phyloP scores from a whole-genome alignment of 2,888 invertebrate species.

The Idaea aversata region DNA sequence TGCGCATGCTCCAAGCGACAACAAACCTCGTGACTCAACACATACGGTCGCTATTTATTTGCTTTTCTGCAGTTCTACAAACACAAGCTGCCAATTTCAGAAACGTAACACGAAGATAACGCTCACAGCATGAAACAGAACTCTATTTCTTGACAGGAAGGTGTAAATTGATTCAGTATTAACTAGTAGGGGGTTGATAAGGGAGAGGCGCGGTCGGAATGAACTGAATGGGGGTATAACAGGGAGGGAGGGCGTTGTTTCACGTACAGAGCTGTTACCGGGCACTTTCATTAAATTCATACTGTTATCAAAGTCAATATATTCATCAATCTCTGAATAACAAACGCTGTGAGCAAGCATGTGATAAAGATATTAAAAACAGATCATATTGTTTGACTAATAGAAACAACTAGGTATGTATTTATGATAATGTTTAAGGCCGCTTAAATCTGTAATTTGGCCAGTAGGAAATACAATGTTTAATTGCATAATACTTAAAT shows the following conservation, averaged over 20 bases:
- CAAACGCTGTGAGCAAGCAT: not conserved
- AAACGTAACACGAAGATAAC: slow-evolving; percentile 42
- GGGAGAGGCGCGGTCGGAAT: slow-evolving; percentile 63
- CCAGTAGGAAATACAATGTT: not conserved
- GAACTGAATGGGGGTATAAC: slow-evolving; percentile 57
- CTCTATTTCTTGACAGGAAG: slow-evolving; percentile 35
- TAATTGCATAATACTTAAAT: not conserved
- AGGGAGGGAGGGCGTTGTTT: slow-evolving; percentile 64
- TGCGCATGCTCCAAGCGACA: slow-evolving; percentile 46
- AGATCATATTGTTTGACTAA: not conserved
- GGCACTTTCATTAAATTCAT: slow-evolving; percentile 59
- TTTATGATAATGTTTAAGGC: not conserved
- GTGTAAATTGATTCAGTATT: slow-evolving; percentile 34
- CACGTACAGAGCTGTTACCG: slow-evolving; percentile 53
- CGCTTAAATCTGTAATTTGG: not conserved
- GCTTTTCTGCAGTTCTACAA: slow-evolving; percentile 36
- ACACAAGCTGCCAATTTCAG: slow-evolving; percentile 40
- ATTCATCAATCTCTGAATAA: not conserved
- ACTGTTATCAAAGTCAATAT: slow-evolving; percentile 20
- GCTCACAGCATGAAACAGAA: slow-evolving; percentile 28
- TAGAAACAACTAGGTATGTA: not conserved
- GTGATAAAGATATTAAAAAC: not conserved
- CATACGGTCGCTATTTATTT: slow-evolving; percentile 46
- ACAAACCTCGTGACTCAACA: slow-evolving; percentile 30
- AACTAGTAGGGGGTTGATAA: slow-evolving; percentile 43